A percentile compares a stretch with the other conserved stretches of the same genome.
phyloP scores from a whole-genome alignment of 2,797 vertebrate genomes.

The Threskiornis aethiopicus region DNA sequence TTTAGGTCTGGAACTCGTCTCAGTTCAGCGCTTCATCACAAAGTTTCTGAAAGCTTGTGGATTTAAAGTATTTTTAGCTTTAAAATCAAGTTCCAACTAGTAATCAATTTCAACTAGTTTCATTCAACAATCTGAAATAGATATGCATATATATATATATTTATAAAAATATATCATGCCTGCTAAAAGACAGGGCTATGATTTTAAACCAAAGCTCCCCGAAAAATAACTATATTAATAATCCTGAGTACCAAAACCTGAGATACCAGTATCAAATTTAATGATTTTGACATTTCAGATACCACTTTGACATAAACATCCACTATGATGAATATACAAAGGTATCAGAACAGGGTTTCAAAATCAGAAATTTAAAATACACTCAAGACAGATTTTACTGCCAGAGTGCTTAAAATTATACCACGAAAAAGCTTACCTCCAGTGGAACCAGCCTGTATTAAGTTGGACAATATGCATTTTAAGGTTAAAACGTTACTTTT shows the following conservation, averaged over 20 bases:
- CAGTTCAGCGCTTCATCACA: neutral
- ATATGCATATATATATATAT: neutral
- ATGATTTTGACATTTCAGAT: neutral
- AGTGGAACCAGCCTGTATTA: neutral
- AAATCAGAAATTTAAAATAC: neutral
- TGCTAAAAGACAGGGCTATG: neutral
- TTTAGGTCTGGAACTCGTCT: neutral
- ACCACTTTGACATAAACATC: neutral
- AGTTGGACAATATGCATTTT: accelerated
- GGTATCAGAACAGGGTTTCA: neutral
- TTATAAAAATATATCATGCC: neutral
- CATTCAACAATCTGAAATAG: neutral
- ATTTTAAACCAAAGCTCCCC: neutral
- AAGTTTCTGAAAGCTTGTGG: neutral
- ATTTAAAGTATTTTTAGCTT: neutral
- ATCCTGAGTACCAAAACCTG: neutral
- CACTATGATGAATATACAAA: neutral
- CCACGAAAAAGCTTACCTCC: neutral
- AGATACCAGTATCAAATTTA: neutral
- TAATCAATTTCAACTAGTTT: neutral
- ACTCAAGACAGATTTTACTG: neutral
- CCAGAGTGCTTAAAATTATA: neutral
- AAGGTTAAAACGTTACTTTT: neutral
- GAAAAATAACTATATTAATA: neutral
- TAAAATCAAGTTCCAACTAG: neutral